Evolutionary conservation across 2,888 invertebrate species (phyloP), one percentile per base, ranked within the genome.

Genomic region (Drosophila melanosoma): DNA sequence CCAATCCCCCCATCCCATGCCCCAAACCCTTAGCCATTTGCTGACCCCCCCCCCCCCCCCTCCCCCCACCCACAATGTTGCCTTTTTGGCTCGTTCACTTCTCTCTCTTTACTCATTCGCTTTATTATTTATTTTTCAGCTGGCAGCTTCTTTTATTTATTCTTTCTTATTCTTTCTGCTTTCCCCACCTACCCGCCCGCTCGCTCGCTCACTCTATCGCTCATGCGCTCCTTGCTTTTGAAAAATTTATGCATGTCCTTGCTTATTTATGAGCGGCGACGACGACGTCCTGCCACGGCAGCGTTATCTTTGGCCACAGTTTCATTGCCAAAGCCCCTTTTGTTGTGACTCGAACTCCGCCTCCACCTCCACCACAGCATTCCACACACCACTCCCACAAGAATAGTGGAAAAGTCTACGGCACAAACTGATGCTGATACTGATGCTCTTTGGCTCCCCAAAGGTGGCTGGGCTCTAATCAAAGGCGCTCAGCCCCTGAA

Each of bases 181-280:
- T 1, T 6, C 29, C 29, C 2, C 29, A 0, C 6, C 29, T 6
- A 1, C 6, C 29, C 29, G 5, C 29, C 29, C 29, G 0, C 29
- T 6, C 6, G 5, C 29, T 5, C 29, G 0, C 29, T 5, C 29
- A 51, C 36, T 48, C 49, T 26, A 49, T 29, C 51, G 58, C 51
- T 77, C 51, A 42, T 61, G 72, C 61, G 63, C 68, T 78, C 42
- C 70, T 69, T 79, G 89, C 89, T 89, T 85, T 81, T 89, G 86
- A 89, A 89, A 89, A 79, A 81, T 87, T 77, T 85, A 88, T 83
- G 89, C 88, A 90, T 85, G 90, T 90, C 87, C 82, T 89, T 89
- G 89, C 79, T 90, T 91, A 89, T 91, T 91, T 91, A 91, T 87
- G 90, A 88, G 83, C 89, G 76, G 74, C 81, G 84, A 76, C 87